Conservation (phyloP, 2,888 invertebrate species). For the Bibio marci region DNA sequence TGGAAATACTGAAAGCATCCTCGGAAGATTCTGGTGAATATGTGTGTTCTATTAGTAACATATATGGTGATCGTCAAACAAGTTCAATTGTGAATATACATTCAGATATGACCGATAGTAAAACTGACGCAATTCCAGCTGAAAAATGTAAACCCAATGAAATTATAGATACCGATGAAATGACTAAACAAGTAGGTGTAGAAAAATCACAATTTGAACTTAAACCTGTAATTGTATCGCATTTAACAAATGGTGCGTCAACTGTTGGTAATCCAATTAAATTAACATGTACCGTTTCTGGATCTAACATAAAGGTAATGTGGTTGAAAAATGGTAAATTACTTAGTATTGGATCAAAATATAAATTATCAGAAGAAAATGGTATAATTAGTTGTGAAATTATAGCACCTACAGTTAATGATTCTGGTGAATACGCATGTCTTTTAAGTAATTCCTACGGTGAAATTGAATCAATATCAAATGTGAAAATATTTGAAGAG, state of each 20-base stretch:
- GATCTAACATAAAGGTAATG: neutral
- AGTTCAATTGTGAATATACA: slow-evolving; percentile 26
- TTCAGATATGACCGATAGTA: slow-evolving; percentile 25
- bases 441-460: slow-evolving; percentile 58
- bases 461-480: slow-evolving; percentile 44
- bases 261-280: slow-evolving; percentile 1
- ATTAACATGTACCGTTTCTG: slow-evolving; percentile 3
- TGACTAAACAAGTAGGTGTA: too few relatives aligned
- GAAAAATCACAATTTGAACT: slow-evolving; percentile 26
- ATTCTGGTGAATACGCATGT: slow-evolving; percentile 67
- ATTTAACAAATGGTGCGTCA: slow-evolving; percentile 3
- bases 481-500: slow-evolving; percentile 11
- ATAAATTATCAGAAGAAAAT: too few relatives aligned
- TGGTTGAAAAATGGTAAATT: slow-evolving; percentile 3
- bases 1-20: slow-evolving; percentile 52
- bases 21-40: slow-evolving; percentile 61
- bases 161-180: too few relatives aligned
- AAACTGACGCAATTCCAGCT: too few relatives aligned
- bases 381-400: slow-evolving; percentile 33
- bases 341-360: slow-evolving; percentile 15
- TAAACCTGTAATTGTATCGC: slow-evolving; percentile 1
- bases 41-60: slow-evolving; percentile 61
- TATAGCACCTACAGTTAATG: slow-evolving; percentile 41
- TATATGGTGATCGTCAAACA: slow-evolving; percentile 26
- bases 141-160: too few relatives aligned